phyloP scores from a whole-genome alignment of 2,888 invertebrate species.

The Lithophane leautieri region DNA sequence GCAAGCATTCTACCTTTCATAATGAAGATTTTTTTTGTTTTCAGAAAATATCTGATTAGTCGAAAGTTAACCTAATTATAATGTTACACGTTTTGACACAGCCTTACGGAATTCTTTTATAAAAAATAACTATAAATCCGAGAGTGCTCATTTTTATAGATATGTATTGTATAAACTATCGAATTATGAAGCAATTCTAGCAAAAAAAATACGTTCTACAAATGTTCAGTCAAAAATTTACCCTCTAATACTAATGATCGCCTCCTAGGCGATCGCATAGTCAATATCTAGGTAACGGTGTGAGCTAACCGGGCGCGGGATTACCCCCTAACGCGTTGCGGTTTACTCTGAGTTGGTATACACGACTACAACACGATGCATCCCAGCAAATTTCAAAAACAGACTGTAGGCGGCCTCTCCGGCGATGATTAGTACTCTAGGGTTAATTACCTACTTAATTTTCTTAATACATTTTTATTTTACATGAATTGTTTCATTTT shows the following conservation, averaged over 20 bases:
- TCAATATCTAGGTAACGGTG: neutral
- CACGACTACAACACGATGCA: neutral
- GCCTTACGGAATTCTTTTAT: neutral
- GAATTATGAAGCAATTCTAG: neutral
- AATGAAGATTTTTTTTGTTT: neutral
- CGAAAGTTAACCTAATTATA: neutral
- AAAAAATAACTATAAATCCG: neutral
- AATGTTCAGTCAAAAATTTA: neutral
- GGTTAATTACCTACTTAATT: slow-evolving; percentile 48
- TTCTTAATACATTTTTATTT: slow-evolving; percentile 58
- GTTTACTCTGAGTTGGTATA: too few species aligned
- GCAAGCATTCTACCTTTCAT: neutral
- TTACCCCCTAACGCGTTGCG: neutral
- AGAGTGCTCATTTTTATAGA: neutral
- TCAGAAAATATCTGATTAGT: neutral
- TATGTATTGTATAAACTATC: neutral
- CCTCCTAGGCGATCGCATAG: neutral
- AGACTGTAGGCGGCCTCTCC: too few species aligned
- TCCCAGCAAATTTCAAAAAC: neutral
- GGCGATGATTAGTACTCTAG: neutral
- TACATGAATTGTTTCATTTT: slow-evolving; percentile 43
- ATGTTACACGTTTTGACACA: neutral
- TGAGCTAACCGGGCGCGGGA: neutral
- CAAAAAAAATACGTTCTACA: neutral
- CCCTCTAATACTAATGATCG: slow-evolving; percentile 1